phyloP scores from a whole-genome alignment of 2,888 invertebrate species.

The Mycalesis mineus region DNA sequence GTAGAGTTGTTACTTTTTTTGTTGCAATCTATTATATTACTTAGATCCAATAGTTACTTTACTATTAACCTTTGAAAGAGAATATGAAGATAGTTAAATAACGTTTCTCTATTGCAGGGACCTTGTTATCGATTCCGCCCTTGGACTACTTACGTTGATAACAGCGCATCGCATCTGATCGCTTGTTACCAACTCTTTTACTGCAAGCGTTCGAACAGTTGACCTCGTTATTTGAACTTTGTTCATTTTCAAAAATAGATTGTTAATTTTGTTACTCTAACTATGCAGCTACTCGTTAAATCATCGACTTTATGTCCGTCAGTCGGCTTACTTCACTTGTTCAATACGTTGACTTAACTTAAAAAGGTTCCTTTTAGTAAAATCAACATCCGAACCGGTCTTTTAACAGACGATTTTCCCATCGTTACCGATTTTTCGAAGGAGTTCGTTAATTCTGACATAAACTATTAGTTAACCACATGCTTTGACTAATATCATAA shows the following conservation, averaged over 20 bases:
- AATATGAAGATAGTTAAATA: not conserved
- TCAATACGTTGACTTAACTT: not conserved
- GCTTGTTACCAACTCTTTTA: slow-evolving; percentile 12
- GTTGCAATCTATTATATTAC: too few relatives aligned
- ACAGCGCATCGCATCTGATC: slow-evolving; percentile 66
- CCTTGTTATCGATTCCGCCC: slow-evolving; percentile 72
- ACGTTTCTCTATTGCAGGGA: slow-evolving; percentile 38
- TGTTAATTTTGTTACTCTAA: not conserved
- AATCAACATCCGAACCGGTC: not conserved
- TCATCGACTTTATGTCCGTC: too few relatives aligned
- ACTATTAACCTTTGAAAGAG: not conserved
- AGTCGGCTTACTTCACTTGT: too few relatives aligned
- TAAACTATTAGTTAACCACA: too few relatives aligned
- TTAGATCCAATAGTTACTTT: too few relatives aligned
- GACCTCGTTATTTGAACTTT: not conserved
- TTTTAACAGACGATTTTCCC: not conserved
- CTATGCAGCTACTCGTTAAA: too few relatives aligned
- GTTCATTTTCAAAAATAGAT: not conserved
- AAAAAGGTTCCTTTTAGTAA: not conserved
- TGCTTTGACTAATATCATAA: too few relatives aligned
- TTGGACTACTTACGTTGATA: slow-evolving; percentile 70
- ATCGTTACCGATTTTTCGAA: not conserved
- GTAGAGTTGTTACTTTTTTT: too few relatives aligned
- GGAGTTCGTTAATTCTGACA: not conserved
- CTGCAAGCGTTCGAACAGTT: not conserved